Base-by-base conservation (phyloP, 2,888 invertebrate genomes). In the Arenicola marina region DNA sequence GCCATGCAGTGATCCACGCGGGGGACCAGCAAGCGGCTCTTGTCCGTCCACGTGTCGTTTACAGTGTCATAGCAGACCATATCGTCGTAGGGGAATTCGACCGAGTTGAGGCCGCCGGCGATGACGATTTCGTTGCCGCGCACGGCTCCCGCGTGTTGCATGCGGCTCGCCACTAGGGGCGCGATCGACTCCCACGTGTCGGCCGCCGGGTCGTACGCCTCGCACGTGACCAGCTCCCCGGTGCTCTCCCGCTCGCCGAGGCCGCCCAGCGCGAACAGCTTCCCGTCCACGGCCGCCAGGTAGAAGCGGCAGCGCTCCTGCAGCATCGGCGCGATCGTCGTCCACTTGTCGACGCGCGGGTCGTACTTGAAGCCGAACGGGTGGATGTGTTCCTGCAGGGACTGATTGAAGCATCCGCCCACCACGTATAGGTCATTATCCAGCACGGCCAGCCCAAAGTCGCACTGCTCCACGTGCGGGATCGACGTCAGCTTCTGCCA, bases 401-500 rank as follows among this genome's bases (percentile, higher is more conserved):
- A 75, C 64, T 76, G 75, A 79, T 90, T 89, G 75, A 89, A 90
- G 70, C 90, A 89, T 0, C 90, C 90, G 18, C 90, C 90, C 18
- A 90, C 87, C 2, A 90, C 87, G 74, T 88, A 90, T 18, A 90
- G 83, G 73, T 89, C 87, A 75, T 90, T 90, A 66, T 88, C 87
- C 11, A 89, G 82, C 0, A 90, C 89, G 4, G 89, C 87, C 4
- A 89, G 87, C 1, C 90, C 90, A 80, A 89, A 90, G 78, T 90
- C 89, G 77, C 89, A 89, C 77, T 90, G 90, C 73, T 90, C 89
- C 4, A 90, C 88, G 74, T 90, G 89, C 0, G 90, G 90, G 71
- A 90, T 90, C 45, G 87, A 86, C 2, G 90, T 89, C 32, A 90
- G 78, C 69, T 87, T 86, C 69, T 87, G 86, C 89, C 90, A 89